A percentile compares a stretch with the other conserved stretches of the same genome.
phyloP scores from a whole-genome alignment of 2,888 invertebrate species.

The Leptopilina drosophilae region DNA sequence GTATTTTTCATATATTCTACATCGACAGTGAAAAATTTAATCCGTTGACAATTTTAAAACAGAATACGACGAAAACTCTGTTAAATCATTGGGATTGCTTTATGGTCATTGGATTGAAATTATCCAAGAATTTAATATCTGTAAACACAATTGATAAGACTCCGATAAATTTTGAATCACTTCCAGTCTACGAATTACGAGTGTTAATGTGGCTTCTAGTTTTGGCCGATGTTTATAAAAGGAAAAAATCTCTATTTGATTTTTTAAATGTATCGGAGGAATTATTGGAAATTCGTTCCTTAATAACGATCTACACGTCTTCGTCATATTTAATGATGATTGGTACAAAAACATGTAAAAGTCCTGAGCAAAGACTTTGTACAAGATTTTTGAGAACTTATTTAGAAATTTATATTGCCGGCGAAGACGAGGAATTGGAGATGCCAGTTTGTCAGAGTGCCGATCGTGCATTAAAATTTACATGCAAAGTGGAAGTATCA shows the following conservation, averaged over 20 bases:
- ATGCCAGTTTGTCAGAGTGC: conserved; percentile 52
- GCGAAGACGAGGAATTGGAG: conserved; percentile 61
- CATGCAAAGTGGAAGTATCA: conserved; percentile 6
- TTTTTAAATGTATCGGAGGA: conserved; percentile 19
- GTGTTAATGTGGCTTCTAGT: conserved; percentile 68
- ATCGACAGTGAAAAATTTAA: conserved; percentile 60
- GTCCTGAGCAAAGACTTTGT: conserved; percentile 59
- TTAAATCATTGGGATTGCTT: conserved; percentile 72
- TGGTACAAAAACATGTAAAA: conserved; percentile 50
- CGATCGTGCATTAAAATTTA: conserved; percentile 54
- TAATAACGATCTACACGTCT: conserved; percentile 67
- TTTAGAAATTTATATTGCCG: conserved; percentile 68
- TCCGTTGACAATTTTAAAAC: conserved; percentile 58
- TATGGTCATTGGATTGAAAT: conserved; percentile 67
- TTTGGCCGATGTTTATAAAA: conserved; percentile 53
- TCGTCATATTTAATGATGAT: conserved; percentile 62
- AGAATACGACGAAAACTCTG: conserved; percentile 56
- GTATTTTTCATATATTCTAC: conserved; percentile 64
- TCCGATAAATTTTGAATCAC: conserved; percentile 59
- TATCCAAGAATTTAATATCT: conserved; percentile 33
- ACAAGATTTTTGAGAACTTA: conserved; percentile 66
- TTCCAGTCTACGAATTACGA: conserved; percentile 63
- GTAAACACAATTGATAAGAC: conserved; percentile 50
- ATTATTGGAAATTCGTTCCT: conserved; percentile 61
- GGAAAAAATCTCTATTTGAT: conserved; percentile 53